Evolutionary conservation across 2,113 vertebrate genomes (phyloP).

Genomic region (Pagrus major): DNA sequence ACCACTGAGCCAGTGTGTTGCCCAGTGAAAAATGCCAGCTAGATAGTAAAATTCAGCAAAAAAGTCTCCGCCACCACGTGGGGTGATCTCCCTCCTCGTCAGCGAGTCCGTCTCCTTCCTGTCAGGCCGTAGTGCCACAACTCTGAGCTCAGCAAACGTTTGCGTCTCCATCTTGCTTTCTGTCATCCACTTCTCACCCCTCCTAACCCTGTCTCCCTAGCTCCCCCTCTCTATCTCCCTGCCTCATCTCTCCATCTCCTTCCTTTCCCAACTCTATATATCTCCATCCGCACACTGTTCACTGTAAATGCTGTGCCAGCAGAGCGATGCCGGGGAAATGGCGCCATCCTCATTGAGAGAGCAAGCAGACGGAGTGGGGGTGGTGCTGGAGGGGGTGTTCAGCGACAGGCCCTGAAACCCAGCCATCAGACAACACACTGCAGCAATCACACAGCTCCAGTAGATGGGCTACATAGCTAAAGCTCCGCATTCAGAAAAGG

Average conservation of each 20-base stretch:
- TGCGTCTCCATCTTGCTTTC: conserved; percentile 72
- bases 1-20: conserved; percentile 19
- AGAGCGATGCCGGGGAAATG: conserved; percentile 69
- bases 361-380: conserved; percentile 62
- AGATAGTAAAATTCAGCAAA: conserved; percentile 45
- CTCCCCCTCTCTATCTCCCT: conserved; percentile 64
- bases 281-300: conserved; percentile 68
- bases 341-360: conserved; percentile 67
- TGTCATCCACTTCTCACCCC: conserved; percentile 67
- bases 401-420: conserved; percentile 67
- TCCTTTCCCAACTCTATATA: conserved; percentile 57
- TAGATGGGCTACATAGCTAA: conserved; percentile 55
- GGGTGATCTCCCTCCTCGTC: conserved; percentile 45
- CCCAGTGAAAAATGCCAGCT: conserved; percentile 29
- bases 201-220: conserved; percentile 43
- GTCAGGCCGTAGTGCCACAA: conserved; percentile 60
- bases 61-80: conserved; percentile 28
- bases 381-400: conserved; percentile 49
- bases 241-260: conserved; percentile 66
- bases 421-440: conserved; percentile 69
- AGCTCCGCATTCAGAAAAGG: conserved; percentile 52
- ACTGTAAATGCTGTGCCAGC: conserved; percentile 74
- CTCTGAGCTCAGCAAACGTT: conserved; percentile 74
- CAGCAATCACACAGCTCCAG: conserved; percentile 56
- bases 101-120: conserved; percentile 49